phyloP scores from a whole-genome alignment of 1,140 invertebrate species.

The Cotesia typhae region DNA sequence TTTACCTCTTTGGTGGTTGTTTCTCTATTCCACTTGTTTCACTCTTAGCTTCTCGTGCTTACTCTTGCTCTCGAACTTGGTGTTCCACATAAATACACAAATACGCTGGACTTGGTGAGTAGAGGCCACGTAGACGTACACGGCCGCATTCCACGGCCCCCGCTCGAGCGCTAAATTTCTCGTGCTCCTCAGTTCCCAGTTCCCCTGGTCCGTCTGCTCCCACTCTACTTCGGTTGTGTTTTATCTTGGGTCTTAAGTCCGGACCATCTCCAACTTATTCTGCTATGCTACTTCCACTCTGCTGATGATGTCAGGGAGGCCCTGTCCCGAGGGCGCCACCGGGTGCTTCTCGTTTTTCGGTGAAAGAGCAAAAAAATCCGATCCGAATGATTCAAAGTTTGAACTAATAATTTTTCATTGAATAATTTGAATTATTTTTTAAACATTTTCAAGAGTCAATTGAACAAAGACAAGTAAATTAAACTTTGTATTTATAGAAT shows the following conservation, averaged over 20 bases:
- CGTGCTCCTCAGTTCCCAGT: slow-evolving; percentile 36
- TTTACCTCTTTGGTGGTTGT: slow-evolving; percentile 10
- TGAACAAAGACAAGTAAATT: no score
- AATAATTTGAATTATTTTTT: no score
- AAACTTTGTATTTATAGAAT: no score
- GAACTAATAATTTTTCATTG: no score
- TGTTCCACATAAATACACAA: slow-evolving; percentile 66
- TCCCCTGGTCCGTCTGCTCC: slow-evolving; percentile 35
- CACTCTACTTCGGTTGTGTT: neutral
- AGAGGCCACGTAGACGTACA: slow-evolving; percentile 51
- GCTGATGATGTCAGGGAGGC: neutral
- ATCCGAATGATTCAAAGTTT: no score
- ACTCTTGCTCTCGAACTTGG: slow-evolving; percentile 29
- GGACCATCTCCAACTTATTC: slow-evolving; percentile 28
- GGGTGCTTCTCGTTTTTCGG: neutral
- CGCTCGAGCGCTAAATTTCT: slow-evolving; percentile 13
- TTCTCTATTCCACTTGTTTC: slow-evolving; percentile 22
- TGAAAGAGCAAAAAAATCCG: no score
- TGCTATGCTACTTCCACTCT: no score
- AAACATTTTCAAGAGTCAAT: no score
- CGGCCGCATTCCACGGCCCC: slow-evolving; percentile 63
- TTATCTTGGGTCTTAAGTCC: neutral
- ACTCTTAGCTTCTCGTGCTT: slow-evolving; percentile 7
- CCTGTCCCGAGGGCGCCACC: slow-evolving; percentile 35
- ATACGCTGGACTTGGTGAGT: slow-evolving; percentile 50